These are phyloP conservation scores for Diachasmimorpha longicaudata DNA, from an alignment of 1,140 invertebrate species.

Conservation along the genomic window DNA sequence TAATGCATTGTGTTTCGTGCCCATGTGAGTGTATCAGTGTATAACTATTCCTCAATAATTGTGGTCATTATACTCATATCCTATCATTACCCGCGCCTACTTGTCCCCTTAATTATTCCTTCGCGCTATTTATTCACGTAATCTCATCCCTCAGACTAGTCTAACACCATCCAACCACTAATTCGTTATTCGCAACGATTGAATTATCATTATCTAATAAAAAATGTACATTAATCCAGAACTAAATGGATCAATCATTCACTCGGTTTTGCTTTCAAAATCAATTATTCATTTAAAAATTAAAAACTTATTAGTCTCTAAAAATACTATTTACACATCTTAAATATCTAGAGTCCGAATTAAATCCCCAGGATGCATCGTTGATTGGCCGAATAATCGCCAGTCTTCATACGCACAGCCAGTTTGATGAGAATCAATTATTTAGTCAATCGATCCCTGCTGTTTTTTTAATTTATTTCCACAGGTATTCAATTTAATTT, in stretches of 20 bases:
- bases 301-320: not conserved
- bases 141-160: conserved; percentile 6
- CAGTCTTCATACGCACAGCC: conserved; percentile 10
- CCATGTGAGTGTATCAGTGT: too few relatives aligned
- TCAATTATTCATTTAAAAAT: not conserved
- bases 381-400: conserved; percentile 3
- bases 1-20: too few relatives aligned
- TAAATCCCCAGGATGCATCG: conserved; percentile 3
- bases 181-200: not conserved
- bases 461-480: not conserved
- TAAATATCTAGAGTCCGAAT: conserved; percentile 19
- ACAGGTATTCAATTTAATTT: not conserved
- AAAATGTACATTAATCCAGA: not conserved
- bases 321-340: conserved; percentile 31
- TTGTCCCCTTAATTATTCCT: conserved; percentile 30
- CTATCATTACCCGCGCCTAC: conserved; percentile 38
- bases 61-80: conserved; percentile 40
- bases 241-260: not conserved
- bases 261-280: conserved; percentile 9
- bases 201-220: not conserved
- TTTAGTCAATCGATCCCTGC: not conserved
- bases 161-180: not conserved
- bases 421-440: conserved; percentile 1
- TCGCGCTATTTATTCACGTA: conserved; percentile 23
- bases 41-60: conserved; percentile 31